A percentile compares a stretch with the other conserved stretches of the same genome.
Conservation (phyloP, 2,113 vertebrate genomes). For the Epinephelus lanceolatus region DNA sequence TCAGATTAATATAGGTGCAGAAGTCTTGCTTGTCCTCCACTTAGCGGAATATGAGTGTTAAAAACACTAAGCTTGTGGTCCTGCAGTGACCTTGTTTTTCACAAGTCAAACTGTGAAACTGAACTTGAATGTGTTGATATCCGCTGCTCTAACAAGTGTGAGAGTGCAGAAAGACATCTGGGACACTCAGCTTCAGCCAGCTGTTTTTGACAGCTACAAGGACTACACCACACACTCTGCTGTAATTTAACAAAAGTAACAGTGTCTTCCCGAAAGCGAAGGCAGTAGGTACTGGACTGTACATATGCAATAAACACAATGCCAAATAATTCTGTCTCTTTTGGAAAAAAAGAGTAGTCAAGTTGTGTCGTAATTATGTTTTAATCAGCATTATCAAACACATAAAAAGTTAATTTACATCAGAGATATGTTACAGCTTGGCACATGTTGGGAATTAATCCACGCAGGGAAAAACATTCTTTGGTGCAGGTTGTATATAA, state of each 20-base stretch:
- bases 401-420: conserved; percentile 1
- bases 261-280: conserved; percentile 31
- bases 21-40: conserved; percentile 20
- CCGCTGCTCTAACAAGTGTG: background rate
- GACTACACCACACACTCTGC: conserved; percentile 32
- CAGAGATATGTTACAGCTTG: conserved; percentile 30
- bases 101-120: conserved; percentile 5
- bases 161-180: background rate
- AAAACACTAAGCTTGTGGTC: conserved; percentile 4
- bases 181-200: conserved; percentile 7
- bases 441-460: conserved; percentile 27
- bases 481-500: conserved; percentile 57
- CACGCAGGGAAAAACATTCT: conserved; percentile 42
- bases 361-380: conserved; percentile 18
- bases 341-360: conserved; percentile 26
- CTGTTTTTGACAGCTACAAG: conserved; percentile 20
- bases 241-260: conserved; percentile 18
- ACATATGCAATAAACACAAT: conserved; percentile 76
- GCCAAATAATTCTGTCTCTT: conserved; percentile 35
- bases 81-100: background rate
- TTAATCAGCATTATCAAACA: conserved; percentile 54
- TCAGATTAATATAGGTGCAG: conserved; percentile 56
- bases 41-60: conserved; percentile 10
- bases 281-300: conserved; percentile 51
- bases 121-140: conserved; percentile 12